These are phyloP conservation scores for Lanistes nyassanus DNA, from an alignment of 1,140 invertebrate species.

Conservation along the genomic window DNA sequence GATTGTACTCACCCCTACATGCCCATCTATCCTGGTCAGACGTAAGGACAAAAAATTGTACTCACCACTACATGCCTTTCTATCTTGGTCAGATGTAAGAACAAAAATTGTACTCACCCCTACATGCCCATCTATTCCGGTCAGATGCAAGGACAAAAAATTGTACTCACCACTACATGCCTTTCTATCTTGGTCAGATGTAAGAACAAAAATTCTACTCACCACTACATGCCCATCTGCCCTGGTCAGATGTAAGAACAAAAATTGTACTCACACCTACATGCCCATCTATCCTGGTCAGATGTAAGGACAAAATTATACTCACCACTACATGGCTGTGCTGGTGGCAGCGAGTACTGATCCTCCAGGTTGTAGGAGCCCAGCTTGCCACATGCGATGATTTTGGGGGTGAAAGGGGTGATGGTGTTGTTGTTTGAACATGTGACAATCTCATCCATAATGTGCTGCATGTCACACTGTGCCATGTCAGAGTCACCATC, in stretches of 20 bases:
- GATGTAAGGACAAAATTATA: neutral
- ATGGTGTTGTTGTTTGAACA: neutral
- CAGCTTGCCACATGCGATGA: conserved; percentile 25
- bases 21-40: no score
- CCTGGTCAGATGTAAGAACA: no score
- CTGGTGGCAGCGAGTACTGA: conserved; percentile 14
- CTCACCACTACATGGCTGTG: neutral
- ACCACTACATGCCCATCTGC: neutral
- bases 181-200: no score
- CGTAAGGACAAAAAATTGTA: neutral
- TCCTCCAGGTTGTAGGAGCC: conserved; percentile 28
- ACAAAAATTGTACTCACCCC: neutral
- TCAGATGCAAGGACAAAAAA: no score
- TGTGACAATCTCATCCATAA: neutral
- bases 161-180: no score
- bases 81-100: no score
- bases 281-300: no score
- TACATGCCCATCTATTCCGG: no score
- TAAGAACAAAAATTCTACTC: no score
- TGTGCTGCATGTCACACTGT: no score
- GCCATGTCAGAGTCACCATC: no score
- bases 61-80: neutral
- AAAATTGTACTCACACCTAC: neutral
- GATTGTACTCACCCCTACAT: neutral
- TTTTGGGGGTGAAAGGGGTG: conserved; percentile 10